Conservation (phyloP, 2,113 vertebrate genomes). For the Ursus arctos region DNA sequence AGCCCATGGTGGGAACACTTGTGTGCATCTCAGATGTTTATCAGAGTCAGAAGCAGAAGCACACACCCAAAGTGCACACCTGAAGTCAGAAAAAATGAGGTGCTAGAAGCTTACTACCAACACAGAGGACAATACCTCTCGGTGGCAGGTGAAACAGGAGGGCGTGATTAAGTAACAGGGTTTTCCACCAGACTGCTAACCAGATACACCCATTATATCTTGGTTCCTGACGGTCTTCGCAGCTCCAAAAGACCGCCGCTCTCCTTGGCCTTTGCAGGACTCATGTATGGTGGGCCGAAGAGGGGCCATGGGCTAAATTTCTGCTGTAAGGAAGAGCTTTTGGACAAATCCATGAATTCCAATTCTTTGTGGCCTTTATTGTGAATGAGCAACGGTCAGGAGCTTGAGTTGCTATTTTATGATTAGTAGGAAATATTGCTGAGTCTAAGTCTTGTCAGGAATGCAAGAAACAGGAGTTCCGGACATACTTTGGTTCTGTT, state of each 20-base stretch:
- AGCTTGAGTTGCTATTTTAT: neutral
- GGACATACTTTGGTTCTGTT: neutral
- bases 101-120: neutral
- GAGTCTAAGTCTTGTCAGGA: neutral
- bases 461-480: neutral
- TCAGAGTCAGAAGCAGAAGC: neutral
- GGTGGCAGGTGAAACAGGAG: neutral
- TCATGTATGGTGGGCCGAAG: neutral
- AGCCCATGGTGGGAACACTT: neutral
- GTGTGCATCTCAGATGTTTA: neutral
- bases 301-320: no score
- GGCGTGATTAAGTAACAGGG: neutral
- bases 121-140: neutral
- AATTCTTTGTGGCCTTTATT: neutral
- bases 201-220: neutral
- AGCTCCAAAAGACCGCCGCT: neutral
- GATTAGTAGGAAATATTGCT: neutral
- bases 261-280: neutral
- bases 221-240: neutral
- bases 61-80: rapidly evolving
- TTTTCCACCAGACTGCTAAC: neutral
- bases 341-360: neutral
- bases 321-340: neutral
- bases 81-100: neutral
- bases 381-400: neutral